phyloP scores from a whole-genome alignment of 2,888 invertebrate genomes.

The Himalopsyche kuldschensis region DNA sequence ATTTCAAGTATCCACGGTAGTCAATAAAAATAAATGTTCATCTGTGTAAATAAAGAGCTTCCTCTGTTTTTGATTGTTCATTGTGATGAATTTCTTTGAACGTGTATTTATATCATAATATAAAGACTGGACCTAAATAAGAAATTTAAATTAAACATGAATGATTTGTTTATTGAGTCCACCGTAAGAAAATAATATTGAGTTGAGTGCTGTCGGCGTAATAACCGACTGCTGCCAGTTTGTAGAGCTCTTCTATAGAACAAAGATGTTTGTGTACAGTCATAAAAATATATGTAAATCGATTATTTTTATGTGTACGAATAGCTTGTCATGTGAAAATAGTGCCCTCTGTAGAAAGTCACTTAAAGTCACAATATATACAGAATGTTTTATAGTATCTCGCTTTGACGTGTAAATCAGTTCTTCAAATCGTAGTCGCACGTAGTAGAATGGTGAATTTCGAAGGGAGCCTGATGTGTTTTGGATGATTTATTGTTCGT shows the following conservation, averaged over 20 bases:
- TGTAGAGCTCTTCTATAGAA: not conserved
- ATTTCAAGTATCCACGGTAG: not conserved
- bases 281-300: conserved; percentile 31
- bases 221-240: not conserved
- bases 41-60: not conserved
- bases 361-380: not conserved
- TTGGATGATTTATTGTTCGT: not conserved
- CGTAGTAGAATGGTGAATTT: not conserved
- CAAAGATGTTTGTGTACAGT: conserved; percentile 25
- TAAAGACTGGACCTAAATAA: conserved; percentile 2
- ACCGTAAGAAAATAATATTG: not conserved
- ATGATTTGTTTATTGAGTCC: not conserved
- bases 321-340: conserved; percentile 36
- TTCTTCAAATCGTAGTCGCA: not conserved
- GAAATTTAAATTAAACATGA: not conserved
- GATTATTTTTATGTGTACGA: conserved; percentile 26
- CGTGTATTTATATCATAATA: not conserved
- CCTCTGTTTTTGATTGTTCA: not conserved
- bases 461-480: not conserved
- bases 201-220: not conserved
- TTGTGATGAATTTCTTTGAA: not conserved
- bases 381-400: not conserved
- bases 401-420: not conserved
- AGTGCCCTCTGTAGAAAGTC: conserved; percentile 31
- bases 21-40: not conserved